Evolutionary conservation across 2,797 vertebrate species (phyloP), one percentile per base, ranked within the genome.

Genomic region (Naso thynnoides): DNA sequence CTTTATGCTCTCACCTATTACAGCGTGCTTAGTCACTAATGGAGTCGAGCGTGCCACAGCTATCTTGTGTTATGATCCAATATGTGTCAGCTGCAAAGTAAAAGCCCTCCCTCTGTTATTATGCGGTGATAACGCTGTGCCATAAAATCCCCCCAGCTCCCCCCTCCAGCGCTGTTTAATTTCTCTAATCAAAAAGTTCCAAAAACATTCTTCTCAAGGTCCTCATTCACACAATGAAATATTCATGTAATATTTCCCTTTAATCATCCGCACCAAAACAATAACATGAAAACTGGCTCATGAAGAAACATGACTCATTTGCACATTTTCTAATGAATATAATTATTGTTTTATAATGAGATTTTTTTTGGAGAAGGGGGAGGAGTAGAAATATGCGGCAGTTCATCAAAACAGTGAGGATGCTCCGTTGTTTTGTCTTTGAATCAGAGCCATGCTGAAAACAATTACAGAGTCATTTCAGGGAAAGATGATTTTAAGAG

Each of bases 291-390:
- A 89, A 86, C 61, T 65, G 69, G 68, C 75, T 61, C 60, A 76
- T 85, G 78, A 83, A 88, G 77, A 86, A 87, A 89, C 68, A 78
- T 29, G 64, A 83, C 74, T 92, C 86, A 88, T 92, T 91, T 88
- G 85, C 87, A 90, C 64, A 87, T 89, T 85, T 91, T 92, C 64
- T 89, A 92, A 93, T 94, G 88, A 94, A 93, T 91, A 91, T 88
- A 91, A 91, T 93, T 90, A 93, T 87, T 88, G 66, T 87, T 84
- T 86, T 81, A 66, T 91, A 92, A 93, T 93, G 87, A 89, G 79
- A 88, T 92, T 87, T 88, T 57, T 49, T 23, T 23, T 41, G 18
- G 26, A 8, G n/a, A 36, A 33, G 27, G 27, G 58, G 26, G 13
- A 10, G 23, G 9, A 14, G n/a, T 21, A 23, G 63, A 77, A 53